phyloP scores from a whole-genome alignment of 2,113 vertebrate genomes.

The Cyrtonyx montezumae region DNA sequence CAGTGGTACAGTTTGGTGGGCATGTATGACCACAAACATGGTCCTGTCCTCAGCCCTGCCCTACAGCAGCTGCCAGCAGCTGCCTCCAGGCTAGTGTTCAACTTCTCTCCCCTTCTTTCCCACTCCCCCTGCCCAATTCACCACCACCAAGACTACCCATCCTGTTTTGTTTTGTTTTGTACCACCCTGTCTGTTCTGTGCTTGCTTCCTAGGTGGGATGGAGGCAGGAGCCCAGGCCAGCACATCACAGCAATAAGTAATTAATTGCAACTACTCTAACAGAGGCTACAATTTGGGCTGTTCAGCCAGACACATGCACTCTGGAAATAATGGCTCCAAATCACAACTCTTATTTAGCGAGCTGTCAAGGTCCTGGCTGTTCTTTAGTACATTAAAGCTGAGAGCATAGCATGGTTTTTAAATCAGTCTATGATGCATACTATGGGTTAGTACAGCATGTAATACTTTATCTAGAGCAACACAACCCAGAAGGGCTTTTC shows the following conservation, averaged over 20 bases:
- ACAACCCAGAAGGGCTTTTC: slow-evolving; percentile 25
- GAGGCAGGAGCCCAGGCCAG: neutral
- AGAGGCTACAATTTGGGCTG: slow-evolving; percentile 30
- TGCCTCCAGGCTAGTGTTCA: neutral
- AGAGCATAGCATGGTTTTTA: neutral
- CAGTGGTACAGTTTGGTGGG: neutral
- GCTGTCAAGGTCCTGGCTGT: slow-evolving; percentile 19
- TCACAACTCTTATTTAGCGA: neutral
- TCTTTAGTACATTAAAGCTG: neutral
- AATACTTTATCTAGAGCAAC: neutral
- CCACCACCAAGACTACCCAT: neutral
- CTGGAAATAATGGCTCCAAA: neutral
- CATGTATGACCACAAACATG: neutral
- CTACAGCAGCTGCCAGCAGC: neutral
- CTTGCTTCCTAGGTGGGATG: neutral
- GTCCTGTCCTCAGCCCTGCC: neutral
- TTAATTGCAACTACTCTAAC: neutral
- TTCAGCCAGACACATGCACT: neutral
- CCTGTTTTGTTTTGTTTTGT: neutral
- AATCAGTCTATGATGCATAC: neutral
- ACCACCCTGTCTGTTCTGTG: neutral
- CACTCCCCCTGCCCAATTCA: neutral
- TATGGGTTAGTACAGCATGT: neutral
- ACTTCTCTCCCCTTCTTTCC: neutral
- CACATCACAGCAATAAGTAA: neutral